Evolutionary conservation across 2,797 vertebrate genomes (phyloP).

Genomic region (Anguilla pacifica): DNA sequence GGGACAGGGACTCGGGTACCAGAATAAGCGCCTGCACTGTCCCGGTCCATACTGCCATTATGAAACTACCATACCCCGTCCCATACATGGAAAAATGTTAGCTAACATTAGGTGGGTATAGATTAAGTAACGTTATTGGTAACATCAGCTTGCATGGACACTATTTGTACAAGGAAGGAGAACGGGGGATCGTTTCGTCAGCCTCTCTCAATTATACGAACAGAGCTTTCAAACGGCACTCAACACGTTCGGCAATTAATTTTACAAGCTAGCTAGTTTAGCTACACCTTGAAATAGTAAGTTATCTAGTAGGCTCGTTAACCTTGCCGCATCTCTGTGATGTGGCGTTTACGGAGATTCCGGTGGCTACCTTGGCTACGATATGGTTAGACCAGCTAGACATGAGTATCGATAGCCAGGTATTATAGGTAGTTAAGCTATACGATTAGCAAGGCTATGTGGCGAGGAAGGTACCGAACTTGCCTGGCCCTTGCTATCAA

Average conservation of each 20-base stretch:
- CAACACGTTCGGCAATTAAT: neutral
- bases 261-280: neutral
- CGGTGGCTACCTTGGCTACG: too few relatives aligned
- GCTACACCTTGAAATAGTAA: neutral
- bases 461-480: too few relatives aligned
- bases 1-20: neutral
- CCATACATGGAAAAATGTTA: neutral
- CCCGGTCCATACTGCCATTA: neutral
- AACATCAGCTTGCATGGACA: neutral
- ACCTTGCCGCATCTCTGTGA: neutral
- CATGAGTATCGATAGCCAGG: too few relatives aligned
- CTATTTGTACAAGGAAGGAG: neutral
- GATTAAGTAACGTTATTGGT: neutral
- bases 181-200: neutral
- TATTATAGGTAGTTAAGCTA: too few relatives aligned
- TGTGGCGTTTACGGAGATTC: neutral
- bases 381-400: too few relatives aligned
- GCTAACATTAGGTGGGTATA: neutral
- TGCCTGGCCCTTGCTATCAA: neutral
- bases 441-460: too few relatives aligned
- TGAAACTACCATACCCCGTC: neutral
- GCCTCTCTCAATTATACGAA: neutral
- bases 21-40: neutral
- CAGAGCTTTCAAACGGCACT: neutral
- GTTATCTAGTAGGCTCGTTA: neutral